Base-by-base conservation (phyloP, 2,888 invertebrate genomes). In the Platycnemis pennipes region DNA sequence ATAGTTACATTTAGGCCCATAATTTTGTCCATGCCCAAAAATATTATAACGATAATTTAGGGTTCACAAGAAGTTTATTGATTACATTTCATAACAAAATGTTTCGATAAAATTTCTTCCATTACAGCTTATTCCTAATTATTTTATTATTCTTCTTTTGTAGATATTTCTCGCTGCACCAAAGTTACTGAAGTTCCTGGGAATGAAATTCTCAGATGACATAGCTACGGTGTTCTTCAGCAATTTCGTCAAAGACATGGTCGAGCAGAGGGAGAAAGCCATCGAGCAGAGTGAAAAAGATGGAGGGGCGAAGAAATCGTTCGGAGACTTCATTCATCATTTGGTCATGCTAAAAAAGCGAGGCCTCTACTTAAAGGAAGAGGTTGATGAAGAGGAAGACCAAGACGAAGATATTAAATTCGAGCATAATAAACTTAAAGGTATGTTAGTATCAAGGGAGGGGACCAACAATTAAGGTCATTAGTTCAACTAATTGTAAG, bases 291-390 rank as follows among this genome's bases (percentile, higher is more conserved):
- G 95, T 2, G 94, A 95, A 26, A 56, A 37, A n/a, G 63, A 26
- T 7, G 63, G 63, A 8, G 63, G 63, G 22, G 26, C 1, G 7
- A n/a, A 22, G 89, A 89, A 49, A n/a, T 53, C 53, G 11, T 89
- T 56, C 53, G 89, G 89, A 26, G 95, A 95, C 88, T 94, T 95
- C 46, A 94, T 95, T 7, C 95, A 95, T 19, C 94, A 94, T 69
- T 94, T 95, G 37, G 95, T 95, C 56, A 94, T 95, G 86, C 94
- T 95, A 37, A 95, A 95, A 87, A 95, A 95, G 89, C 94, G 95
- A 85, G 95, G 94, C 45, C 53, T 87, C n/a, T 13, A 88, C 19
- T 19, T 42, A 11, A 13, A 45, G 4, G 87, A 94, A 0, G 88
- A 53, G 37, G 87, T 42, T 22, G 94, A 87, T 11, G 87, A 94